Base-by-base conservation (phyloP, 2,113 vertebrate genomes). In the Pungitius pungitius region DNA sequence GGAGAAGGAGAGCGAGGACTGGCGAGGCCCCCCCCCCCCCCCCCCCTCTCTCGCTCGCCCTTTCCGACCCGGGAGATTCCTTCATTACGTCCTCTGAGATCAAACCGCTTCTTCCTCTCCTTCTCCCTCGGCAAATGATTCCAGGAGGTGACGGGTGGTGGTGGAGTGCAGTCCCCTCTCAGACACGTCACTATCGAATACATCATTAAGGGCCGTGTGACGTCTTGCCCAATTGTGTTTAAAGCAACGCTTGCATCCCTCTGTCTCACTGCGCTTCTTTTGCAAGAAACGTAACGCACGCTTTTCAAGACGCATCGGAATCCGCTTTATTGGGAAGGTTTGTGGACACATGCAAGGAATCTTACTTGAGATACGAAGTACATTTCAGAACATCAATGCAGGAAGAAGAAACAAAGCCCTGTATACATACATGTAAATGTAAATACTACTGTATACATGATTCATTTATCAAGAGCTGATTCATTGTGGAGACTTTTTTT, bases 71-170 rank as follows among this genome's bases (percentile, higher is more conserved):
- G 66, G 73, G 73, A 87, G 85, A 86, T 71, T 14, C 75, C 58
- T 84, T 68, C 13, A 70, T 63, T 62, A 71, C 79, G 70, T 75
- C 76, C 3, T 18, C 33, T 59, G 11, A 81, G 59, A 84, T 79
- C 43, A 67, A 71, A 68, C 11, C 43, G 62, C 52, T 73, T 80
- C 47, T 4, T 3, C 6, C 62, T 49, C 47, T 51, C 47, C 66
- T 13, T 54, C 69, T 51, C n/a, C 62, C 39, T 43, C 42, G 13
- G 40, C 2, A 51, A 22, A 35, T 11, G 47, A 51, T 71, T 54
- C 51, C 63, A 64, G 52, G 35, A 22, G 68, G n/a, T 58, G 43
- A 39, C 64, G 78, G 81, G 68, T 84, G 63, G 70, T 75, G 43
- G 76, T 11, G 62, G 63, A 47, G 69, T 26, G 6, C 2, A 30